Evolutionary conservation across 2,113 vertebrate species (phyloP).

Genomic region (Trochalopteron elliotii): DNA sequence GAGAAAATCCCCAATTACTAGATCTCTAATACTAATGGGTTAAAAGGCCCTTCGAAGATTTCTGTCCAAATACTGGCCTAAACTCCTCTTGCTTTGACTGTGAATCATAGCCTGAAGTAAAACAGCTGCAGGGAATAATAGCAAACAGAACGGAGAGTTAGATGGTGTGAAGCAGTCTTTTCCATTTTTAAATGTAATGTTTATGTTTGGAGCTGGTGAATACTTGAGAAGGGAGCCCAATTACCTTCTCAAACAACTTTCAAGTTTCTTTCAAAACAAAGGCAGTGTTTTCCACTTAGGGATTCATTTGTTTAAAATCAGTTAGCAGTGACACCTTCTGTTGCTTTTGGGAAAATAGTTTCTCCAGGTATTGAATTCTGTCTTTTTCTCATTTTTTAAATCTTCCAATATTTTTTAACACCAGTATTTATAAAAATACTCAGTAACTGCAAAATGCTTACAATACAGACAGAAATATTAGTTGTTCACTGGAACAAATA

Average conservation of each 20-base stretch:
- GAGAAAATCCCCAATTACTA: neutral
- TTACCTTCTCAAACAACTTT: neutral
- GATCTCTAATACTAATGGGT: neutral
- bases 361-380: constrained; percentile 10
- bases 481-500: neutral
- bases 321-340: constrained; percentile 69
- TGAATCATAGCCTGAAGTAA: neutral
- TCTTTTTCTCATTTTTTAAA: neutral
- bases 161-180: neutral
- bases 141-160: neutral
- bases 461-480: neutral
- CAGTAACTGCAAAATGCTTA: neutral
- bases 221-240: neutral
- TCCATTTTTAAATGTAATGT: neutral
- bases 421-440: neutral
- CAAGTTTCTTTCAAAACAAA: constrained; percentile 37
- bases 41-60: neutral
- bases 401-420: neutral
- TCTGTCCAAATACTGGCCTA: neutral
- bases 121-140: neutral
- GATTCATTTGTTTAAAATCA: constrained; percentile 45
- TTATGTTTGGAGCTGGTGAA: neutral
- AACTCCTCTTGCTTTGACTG: neutral
- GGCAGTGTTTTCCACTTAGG: neutral
- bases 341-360: constrained; percentile 56